Evolutionary conservation across 2,888 invertebrate genomes (phyloP), one percentile per base, ranked within the genome.

Genomic region (Nudaria mundana): DNA sequence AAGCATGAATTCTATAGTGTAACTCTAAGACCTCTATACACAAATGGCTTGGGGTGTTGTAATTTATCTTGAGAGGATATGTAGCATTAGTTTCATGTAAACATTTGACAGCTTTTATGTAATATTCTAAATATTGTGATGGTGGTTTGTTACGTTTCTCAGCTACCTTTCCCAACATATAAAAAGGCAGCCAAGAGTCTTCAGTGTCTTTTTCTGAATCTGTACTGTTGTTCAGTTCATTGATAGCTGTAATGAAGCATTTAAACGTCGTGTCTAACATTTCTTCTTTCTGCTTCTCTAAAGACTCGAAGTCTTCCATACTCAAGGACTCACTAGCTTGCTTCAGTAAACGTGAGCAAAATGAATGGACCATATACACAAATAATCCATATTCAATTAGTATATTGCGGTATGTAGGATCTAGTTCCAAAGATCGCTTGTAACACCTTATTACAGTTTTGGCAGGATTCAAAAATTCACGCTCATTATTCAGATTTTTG

Each of bases 81-180:
- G 92, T 91, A 0, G 97, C 97, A 48, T 92, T 92, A 53, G 94
- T 94, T 76, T 95, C 93, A 61, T 94, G 91, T 10, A 98, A 86
- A 67, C 93, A 91, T 63, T 93, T 92, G 10, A 93, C 92, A 3
- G 97, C 95, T 91, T 93, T 92, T 63, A 92, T 85, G 72, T 97
- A 98, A 82, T 95, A 94, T 52, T 93, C 91, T 30, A 98, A 85
- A 77, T 93, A 96, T 14, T 92, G 87, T 8, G 91, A 90, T 0
- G 96, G 94, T 40, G 93, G 91, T 50, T 93, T 92, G 52, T 93
- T 93, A 43, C 92, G 91, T 70, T 98, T 98, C 76, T 98, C 98
- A 0, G 94, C 92, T 36, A 98, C 94, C 91, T 98, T 98, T 0
- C 97, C 98, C n/a, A 98, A 86, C 95, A 98, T 97, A 70, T 98